Percentiles rank a stretch among this genome's conserved stretches.
These are phyloP conservation scores for Atherinosoma microstoma DNA, from an alignment of 2,797 vertebrate species.

Conservation along the genomic window DNA sequence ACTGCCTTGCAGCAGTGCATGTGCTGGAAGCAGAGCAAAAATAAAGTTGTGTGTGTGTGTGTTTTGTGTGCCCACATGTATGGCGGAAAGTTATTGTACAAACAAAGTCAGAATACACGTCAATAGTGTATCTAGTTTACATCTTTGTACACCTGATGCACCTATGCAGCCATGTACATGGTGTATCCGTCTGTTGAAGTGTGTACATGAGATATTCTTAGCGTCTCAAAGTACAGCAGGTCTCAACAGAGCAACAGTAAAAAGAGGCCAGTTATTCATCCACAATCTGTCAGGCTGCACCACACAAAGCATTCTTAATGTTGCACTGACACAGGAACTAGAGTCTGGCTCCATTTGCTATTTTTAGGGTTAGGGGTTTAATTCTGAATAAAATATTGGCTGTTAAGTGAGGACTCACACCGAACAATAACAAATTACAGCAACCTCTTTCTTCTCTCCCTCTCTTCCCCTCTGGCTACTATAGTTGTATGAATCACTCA, in stretches of 20 bases:
- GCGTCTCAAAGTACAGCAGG: slow-evolving; percentile 1
- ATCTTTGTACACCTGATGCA: slow-evolving; percentile 15
- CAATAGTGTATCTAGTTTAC: neutral
- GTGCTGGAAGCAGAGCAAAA: neutral
- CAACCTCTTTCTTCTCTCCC: neutral
- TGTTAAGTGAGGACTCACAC: neutral
- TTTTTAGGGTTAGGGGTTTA: neutral
- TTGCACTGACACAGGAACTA: slow-evolving; percentile 30
- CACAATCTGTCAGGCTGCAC: slow-evolving; percentile 15
- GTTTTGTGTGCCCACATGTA: neutral
- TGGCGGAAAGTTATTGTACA: neutral
- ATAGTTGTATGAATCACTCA: too few relatives aligned
- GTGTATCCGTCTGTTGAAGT: slow-evolving; percentile 10
- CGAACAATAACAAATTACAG: neutral
- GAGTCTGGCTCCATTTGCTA: slow-evolving; percentile 7
- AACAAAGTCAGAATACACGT: neutral
- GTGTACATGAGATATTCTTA: slow-evolving; percentile 23
- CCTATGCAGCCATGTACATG: neutral
- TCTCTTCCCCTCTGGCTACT: neutral
- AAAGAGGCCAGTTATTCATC: slow-evolving; percentile 44
- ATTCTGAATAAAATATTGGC: neutral
- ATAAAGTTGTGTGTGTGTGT: neutral
- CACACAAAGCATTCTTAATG: slow-evolving; percentile 28
- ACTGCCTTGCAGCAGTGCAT: slow-evolving; percentile 31
- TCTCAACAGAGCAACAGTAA: slow-evolving; percentile 29